Evolutionary conservation across 2,113 vertebrate species (phyloP).

Genomic region (Elephantulus edwardii): DNA sequence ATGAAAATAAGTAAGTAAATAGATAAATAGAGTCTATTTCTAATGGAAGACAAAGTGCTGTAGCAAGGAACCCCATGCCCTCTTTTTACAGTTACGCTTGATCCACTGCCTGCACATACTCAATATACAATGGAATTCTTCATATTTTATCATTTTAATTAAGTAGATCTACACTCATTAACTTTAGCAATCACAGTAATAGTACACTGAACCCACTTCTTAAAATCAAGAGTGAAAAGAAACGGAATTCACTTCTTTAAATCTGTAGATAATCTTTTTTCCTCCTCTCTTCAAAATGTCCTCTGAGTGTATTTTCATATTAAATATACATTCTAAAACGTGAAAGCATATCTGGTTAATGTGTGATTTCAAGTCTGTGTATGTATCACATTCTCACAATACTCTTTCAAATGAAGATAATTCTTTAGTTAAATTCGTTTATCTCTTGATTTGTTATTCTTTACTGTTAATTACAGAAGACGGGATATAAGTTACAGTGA

Average conservation of each 20-base stretch:
- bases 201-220: background rate
- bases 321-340: background rate
- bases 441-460: constrained; percentile 79
- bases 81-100: constrained; percentile 9
- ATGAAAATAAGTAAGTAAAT: constrained; percentile 37
- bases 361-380: background rate
- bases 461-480: constrained; percentile 77
- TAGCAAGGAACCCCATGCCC: constrained; percentile 26
- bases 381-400: constrained; percentile 47
- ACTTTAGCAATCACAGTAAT: background rate
- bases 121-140: constrained; percentile 33
- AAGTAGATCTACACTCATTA: constrained; percentile 32
- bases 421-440: constrained; percentile 70
- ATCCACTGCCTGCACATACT: constrained; percentile 54
- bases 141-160: constrained; percentile 54
- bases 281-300: constrained; percentile 32
- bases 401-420: constrained; percentile 71
- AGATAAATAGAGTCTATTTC: constrained; percentile 65
- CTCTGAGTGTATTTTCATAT: constrained; percentile 12
- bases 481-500: constrained; percentile 65
- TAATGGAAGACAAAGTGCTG: constrained; percentile 36
- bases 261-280: background rate
- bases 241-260: background rate
- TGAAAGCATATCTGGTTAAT: background rate
- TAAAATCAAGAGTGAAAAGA: constrained; percentile 23